Evolutionary conservation across 2,797 vertebrate species (phyloP).

Genomic region (Protonibea diacanthus): DNA sequence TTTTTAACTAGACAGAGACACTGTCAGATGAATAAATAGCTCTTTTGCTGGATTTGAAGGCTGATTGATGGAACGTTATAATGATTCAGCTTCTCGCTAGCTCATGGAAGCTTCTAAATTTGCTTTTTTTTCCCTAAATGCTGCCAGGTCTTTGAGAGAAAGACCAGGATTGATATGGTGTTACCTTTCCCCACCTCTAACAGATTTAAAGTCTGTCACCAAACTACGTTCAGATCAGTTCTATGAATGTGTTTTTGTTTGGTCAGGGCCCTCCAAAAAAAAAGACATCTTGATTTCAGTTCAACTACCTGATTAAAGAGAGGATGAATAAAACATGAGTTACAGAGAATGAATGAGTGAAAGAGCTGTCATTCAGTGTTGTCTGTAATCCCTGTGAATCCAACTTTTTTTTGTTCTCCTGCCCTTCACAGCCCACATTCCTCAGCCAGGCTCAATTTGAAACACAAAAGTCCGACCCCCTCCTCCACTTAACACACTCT

Average conservation of each 20-base stretch:
- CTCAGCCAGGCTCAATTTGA: constrained; percentile 63
- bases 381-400: constrained; percentile 62
- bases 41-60: constrained; percentile 30
- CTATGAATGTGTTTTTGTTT: constrained; percentile 35
- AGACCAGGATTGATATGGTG: neutral
- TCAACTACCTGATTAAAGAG: constrained; percentile 51
- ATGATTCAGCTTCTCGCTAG: constrained; percentile 40
- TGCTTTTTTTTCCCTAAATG: constrained; percentile 6
- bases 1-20: constrained; percentile 22
- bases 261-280: constrained; percentile 29
- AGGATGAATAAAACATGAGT: constrained; percentile 63
- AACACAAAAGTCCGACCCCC: constrained; percentile 71
- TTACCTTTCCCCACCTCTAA: neutral
- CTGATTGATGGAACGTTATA: constrained; percentile 44
- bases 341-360: constrained; percentile 40
- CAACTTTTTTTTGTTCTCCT: constrained; percentile 63
- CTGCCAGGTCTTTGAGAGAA: constrained; percentile 11
- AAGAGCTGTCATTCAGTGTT: constrained; percentile 53
- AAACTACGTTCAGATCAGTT: constrained; percentile 39
- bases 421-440: constrained; percentile 71
- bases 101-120: constrained; percentile 38
- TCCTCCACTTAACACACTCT: constrained; percentile 53
- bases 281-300: constrained; percentile 57
- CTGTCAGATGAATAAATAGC: constrained; percentile 51
- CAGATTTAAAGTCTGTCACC: constrained; percentile 27